Evolutionary conservation across 2,888 invertebrate genomes (phyloP).

Genomic region (Baronia brevicornis): DNA sequence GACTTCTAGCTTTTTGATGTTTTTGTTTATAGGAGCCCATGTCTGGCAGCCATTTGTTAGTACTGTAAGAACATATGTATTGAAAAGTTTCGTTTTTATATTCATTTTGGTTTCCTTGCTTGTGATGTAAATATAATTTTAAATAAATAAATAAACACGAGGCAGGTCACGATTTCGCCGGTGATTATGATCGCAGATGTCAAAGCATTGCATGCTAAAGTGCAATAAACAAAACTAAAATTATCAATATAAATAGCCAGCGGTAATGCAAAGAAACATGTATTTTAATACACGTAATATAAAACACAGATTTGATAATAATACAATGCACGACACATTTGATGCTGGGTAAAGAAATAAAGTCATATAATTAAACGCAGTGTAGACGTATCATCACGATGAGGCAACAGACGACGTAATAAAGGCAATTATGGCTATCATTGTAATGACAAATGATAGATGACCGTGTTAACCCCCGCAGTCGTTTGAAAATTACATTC

Average conservation of each 20-base stretch:
- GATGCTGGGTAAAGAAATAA: slow-evolving; percentile 25
- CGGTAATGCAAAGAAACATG: not conserved
- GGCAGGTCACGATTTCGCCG: slow-evolving; percentile 33
- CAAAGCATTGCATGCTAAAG: slow-evolving; percentile 45
- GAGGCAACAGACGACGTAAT: slow-evolving; percentile 33
- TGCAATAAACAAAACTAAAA: slow-evolving; percentile 29
- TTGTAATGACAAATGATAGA: slow-evolving; percentile 34
- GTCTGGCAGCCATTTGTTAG: too few relatives aligned
- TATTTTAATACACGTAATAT: not conserved
- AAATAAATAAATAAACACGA: slow-evolving; percentile 23
- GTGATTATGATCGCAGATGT: slow-evolving; percentile 35
- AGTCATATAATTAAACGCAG: slow-evolving; percentile 49
- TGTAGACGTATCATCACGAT: slow-evolving; percentile 44
- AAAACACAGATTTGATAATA: slow-evolving; percentile 6
- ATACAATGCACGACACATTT: slow-evolving; percentile 13
- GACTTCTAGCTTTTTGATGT: too few relatives aligned
- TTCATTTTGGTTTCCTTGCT: not conserved
- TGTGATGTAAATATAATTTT: slow-evolving; percentile 1
- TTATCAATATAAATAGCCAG: not conserved
- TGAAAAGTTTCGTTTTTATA: not conserved
- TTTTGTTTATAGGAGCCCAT: too few relatives aligned
- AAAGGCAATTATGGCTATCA: slow-evolving; percentile 36
- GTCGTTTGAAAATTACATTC: slow-evolving; percentile 12
- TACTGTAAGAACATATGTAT: too few relatives aligned
- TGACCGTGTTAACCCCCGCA: slow-evolving; percentile 15